These are phyloP conservation scores for human DNA, from an alignment of 2,113 vertebrate genomes.

Conservation along the genomic window GRCh38 chr7:131083501-131084000, in stretches of 20 bases:
- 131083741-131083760: conserved; percentile 18
- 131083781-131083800: background rate
- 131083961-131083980: background rate
- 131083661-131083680: background rate
- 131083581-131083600: background rate
- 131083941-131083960: background rate
- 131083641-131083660: background rate
- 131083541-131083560: background rate
- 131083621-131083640: background rate
- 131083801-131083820: background rate
- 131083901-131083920: background rate
- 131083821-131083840: background rate
- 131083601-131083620: background rate
- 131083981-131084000: background rate
- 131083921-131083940: background rate
- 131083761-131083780: background rate
- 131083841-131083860: conserved; percentile 29
- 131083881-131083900: conserved; percentile 21
- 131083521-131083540: background rate
- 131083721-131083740: background rate
- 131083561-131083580: background rate
- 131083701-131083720: background rate
- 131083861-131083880: background rate
- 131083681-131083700: background rate
- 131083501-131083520: background rate